A percentile compares a stretch with the other conserved stretches of the same genome.
Conservation (phyloP, 2,888 invertebrate genomes). For the Torymus auratus region DNA sequence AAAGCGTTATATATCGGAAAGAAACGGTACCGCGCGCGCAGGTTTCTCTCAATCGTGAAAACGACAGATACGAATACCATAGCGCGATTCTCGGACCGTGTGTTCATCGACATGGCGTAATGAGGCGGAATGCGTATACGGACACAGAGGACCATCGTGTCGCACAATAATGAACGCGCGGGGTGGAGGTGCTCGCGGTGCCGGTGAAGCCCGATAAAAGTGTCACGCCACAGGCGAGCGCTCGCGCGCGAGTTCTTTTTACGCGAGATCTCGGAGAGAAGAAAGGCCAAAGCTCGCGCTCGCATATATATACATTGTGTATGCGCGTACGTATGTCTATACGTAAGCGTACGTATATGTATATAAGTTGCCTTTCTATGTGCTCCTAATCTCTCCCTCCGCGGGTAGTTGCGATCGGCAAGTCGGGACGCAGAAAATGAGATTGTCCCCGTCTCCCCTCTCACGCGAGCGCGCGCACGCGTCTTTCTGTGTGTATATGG, state of each 20-base stretch:
- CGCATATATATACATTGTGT: slow-evolving; percentile 37
- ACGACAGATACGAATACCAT: too few relatives aligned
- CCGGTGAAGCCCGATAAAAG: slow-evolving; percentile 36
- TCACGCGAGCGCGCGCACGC: slow-evolving; percentile 37
- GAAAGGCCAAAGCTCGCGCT: slow-evolving; percentile 24
- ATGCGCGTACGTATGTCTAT: slow-evolving; percentile 13
- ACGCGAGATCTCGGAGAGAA: slow-evolving; percentile 21
- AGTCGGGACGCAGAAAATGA: slow-evolving; percentile 44
- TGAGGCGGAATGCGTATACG: too few relatives aligned
- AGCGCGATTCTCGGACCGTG: too few relatives aligned
- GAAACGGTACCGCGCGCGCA: neutral
- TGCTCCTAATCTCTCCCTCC: slow-evolving; percentile 38
- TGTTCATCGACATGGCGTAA: too few relatives aligned
- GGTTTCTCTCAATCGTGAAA: slow-evolving; percentile 1
- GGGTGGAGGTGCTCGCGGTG: slow-evolving; percentile 8
- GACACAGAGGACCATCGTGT: neutral
- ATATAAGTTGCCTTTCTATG: slow-evolving; percentile 36
- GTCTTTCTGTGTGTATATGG: slow-evolving; percentile 18
- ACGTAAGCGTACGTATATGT: too few relatives aligned
- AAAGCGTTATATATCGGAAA: neutral
- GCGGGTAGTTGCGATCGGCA: slow-evolving; percentile 21
- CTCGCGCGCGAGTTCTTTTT: slow-evolving; percentile 10
- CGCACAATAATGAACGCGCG: slow-evolving; percentile 1
- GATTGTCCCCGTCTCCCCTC: slow-evolving; percentile 37
- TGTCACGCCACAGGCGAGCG: neutral